phyloP scores from a whole-genome alignment of 2,113 vertebrate species.

The Passer domesticus region DNA sequence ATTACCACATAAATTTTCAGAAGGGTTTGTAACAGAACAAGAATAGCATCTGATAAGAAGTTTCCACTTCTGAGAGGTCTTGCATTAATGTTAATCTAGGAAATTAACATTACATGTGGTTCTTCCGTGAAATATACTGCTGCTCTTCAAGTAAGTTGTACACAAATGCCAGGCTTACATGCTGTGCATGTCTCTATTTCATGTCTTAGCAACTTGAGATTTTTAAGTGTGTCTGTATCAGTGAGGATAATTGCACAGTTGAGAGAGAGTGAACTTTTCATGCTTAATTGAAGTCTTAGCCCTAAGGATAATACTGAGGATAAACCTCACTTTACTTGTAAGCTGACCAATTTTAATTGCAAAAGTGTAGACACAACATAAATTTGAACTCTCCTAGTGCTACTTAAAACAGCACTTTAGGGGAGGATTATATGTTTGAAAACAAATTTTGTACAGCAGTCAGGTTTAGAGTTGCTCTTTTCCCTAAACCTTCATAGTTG shows the following conservation, averaged over 20 bases:
- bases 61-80: not conserved
- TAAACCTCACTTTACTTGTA: not conserved
- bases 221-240: not conserved
- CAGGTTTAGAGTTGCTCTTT: not conserved
- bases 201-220: not conserved
- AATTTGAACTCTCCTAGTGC: not conserved
- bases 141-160: not conserved
- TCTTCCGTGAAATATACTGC: not conserved
- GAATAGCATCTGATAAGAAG: not conserved
- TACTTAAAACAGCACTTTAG: not conserved
- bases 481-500: not conserved
- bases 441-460: not conserved
- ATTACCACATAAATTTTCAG: not conserved
- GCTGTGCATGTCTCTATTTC: not conserved
- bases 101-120: not conserved
- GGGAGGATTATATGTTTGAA: not conserved
- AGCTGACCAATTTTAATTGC: not conserved
- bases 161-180: not conserved
- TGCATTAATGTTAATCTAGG: not conserved
- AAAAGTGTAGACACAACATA: not conserved
- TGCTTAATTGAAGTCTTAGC: not conserved
- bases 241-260: not conserved
- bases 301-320: not conserved
- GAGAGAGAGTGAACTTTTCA: not conserved
- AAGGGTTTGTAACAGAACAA: not conserved